These are phyloP conservation scores for Cynaeus angustus DNA, from an alignment of 2,888 invertebrate genomes.

Conservation along the genomic window DNA sequence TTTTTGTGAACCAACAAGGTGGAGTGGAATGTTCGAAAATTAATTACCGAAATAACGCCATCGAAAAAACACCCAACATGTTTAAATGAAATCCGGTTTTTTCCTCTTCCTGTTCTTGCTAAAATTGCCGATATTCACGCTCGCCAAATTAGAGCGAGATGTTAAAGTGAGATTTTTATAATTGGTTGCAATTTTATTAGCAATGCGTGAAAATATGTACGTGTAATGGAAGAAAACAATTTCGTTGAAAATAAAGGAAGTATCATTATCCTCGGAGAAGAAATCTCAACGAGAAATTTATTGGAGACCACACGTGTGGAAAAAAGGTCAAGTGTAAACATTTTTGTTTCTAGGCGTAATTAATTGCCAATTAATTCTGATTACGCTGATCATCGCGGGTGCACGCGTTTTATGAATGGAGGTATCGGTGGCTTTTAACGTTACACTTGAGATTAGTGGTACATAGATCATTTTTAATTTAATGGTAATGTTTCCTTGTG, in stretches of 20 bases:
- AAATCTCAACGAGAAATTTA: not conserved
- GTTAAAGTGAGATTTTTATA: not conserved
- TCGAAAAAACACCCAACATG: constrained; percentile 6
- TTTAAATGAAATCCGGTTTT: constrained; percentile 16
- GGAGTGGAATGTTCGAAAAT: constrained; percentile 24
- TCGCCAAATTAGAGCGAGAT: not conserved
- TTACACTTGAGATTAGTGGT: constrained; percentile 13
- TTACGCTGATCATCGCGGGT: constrained; percentile 6
- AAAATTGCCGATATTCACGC: constrained; percentile 10
- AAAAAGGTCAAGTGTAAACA: constrained; percentile 10
- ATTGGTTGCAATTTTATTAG: not conserved
- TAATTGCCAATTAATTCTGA: constrained; percentile 14
- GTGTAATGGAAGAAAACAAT: not conserved
- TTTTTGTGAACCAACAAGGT: constrained; percentile 21
- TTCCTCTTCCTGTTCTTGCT: constrained; percentile 6
- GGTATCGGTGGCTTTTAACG: constrained; percentile 7
- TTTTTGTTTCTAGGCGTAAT: constrained; percentile 18
- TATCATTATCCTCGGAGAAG: not conserved
- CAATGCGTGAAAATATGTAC: not conserved
- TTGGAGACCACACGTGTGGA: not conserved
- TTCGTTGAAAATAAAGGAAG: not conserved
- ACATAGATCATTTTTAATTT: constrained; percentile 16
- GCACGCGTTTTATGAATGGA: constrained; percentile 8
- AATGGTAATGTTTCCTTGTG: constrained; percentile 12
- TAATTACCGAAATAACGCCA: constrained; percentile 23